Percentiles rank a stretch among this genome's conserved stretches.
phyloP scores from a whole-genome alignment of 2,888 invertebrate genomes.

The Trichopoda pennipes region DNA sequence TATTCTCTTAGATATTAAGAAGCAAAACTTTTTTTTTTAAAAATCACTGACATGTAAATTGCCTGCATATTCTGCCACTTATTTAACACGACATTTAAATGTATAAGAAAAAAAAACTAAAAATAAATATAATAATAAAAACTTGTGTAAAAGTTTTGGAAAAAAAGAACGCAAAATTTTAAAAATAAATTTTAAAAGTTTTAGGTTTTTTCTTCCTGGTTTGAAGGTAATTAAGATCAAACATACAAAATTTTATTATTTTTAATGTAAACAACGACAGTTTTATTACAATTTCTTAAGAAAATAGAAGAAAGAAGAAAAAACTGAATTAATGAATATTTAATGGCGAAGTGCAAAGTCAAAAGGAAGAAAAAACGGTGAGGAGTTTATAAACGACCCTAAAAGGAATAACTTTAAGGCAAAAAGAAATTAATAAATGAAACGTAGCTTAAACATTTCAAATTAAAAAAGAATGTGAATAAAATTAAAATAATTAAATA shows the following conservation, averaged over 20 bases:
- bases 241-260: conserved; percentile 59
- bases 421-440: background rate
- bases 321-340: conserved; percentile 77
- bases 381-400: background rate
- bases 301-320: conserved; percentile 6
- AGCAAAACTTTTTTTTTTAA: conserved; percentile 21
- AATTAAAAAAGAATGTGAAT: no score
- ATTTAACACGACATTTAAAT: conserved; percentile 19
- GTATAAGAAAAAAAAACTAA: conserved; percentile 12
- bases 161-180: background rate
- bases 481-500: no score
- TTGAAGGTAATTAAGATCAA: conserved; percentile 21
- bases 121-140: conserved; percentile 23
- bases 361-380: conserved; percentile 23
- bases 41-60: conserved; percentile 78
- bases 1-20: background rate
- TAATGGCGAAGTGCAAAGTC: conserved; percentile 70
- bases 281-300: conserved; percentile 55
- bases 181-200: conserved; percentile 38
- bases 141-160: conserved; percentile 24
- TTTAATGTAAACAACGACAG: conserved; percentile 65
- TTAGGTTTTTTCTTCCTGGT: conserved; percentile 30
- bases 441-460: background rate
- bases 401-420: conserved; percentile 12
- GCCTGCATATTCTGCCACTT: conserved; percentile 57